Evolutionary conservation across 2,797 vertebrate genomes (phyloP), one percentile per base, ranked within the genome.

Genomic region (Onychomys torridus): DNA sequence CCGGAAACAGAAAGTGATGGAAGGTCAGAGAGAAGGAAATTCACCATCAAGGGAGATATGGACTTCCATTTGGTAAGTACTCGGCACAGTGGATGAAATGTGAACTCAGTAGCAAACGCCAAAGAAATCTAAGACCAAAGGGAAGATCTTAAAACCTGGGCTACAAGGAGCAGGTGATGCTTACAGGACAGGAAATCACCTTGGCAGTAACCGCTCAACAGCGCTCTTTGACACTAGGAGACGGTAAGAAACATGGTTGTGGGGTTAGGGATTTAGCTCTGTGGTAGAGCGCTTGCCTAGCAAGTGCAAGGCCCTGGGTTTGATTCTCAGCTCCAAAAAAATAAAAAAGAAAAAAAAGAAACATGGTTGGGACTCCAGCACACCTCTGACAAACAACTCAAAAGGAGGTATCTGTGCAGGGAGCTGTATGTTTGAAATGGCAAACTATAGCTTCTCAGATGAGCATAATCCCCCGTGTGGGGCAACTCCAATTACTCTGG

Each of bases 231-330:
- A 63, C 8, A 43, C 8, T 43, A 83, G 57, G 9, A 63, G 27
- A 19, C 16, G 32, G 13, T 37, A 25, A 57, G 32, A 4, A 32
- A 55, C 19, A 43, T 49, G 49, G 49, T 98, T n/a, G n/a, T n/a
- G n/a, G n/a, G n/a, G n/a, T n/a, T n/a, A n/a, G n/a, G n/a, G n/a
- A n/a, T n/a, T n/a, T n/a, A n/a, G n/a, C n/a, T n/a, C n/a, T n/a
- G n/a, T n/a, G n/a, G n/a, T n/a, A n/a, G n/a, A n/a, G n/a, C n/a
- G n/a, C n/a, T n/a, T n/a, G n/a, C n/a, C n/a, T n/a, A n/a, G n/a
- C n/a, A n/a, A n/a, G n/a, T n/a, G n/a, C n/a, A n/a, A n/a, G n/a
- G n/a, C n/a, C n/a, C n/a, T n/a, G n/a, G n/a, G n/a, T n/a, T n/a
- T n/a, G n/a, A n/a, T n/a, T n/a, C n/a, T n/a, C n/a, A n/a, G n/a